Evolutionary conservation across 2,888 invertebrate genomes (phyloP).

Genomic region (Alsophila aescularia): DNA sequence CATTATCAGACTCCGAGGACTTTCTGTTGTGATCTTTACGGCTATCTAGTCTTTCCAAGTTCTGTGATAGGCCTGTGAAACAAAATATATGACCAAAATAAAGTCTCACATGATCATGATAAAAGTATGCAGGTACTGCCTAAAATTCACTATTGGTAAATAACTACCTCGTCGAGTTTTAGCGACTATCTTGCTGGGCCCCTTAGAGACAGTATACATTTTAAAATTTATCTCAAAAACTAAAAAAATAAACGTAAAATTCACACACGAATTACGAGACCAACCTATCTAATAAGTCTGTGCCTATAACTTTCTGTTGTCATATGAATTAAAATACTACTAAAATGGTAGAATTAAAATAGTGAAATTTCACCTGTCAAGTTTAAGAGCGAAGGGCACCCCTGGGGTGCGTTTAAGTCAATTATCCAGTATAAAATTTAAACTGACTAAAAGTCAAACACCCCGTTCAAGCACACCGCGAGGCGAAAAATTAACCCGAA

Average conservation of each 20-base stretch:
- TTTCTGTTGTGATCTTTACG: constrained; percentile 89
- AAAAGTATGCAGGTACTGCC: constrained; percentile 1
- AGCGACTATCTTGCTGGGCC: constrained; percentile 94
- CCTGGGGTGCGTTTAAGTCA: no score
- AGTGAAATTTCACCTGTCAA: no score
- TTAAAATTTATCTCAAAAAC: constrained; percentile 73
- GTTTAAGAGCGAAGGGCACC: no score
- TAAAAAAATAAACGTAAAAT: constrained; percentile 70
- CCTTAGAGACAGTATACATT: constrained; percentile 95
- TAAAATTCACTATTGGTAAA: constrained; percentile 4
- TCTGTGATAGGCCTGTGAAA: constrained; percentile 90
- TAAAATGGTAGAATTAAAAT: no score
- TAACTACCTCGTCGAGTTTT: constrained; percentile 91
- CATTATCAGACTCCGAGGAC: constrained; percentile 87
- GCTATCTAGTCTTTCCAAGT: constrained; percentile 91
- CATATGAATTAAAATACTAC: no score
- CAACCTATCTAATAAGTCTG: constrained; percentile 36
- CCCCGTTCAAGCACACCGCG: no score
- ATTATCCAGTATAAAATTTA: no score
- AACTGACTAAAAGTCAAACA: no score
- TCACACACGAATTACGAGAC: constrained; percentile 62
- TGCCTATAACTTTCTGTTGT: no score
- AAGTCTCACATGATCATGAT: constrained; percentile 40
- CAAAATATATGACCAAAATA: constrained; percentile 50
- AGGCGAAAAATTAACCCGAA: no score